Evolutionary conservation across 2,888 invertebrate species (phyloP), one percentile per base, ranked within the genome.

Genomic region (Liopterus haemorrhoidalis): DNA sequence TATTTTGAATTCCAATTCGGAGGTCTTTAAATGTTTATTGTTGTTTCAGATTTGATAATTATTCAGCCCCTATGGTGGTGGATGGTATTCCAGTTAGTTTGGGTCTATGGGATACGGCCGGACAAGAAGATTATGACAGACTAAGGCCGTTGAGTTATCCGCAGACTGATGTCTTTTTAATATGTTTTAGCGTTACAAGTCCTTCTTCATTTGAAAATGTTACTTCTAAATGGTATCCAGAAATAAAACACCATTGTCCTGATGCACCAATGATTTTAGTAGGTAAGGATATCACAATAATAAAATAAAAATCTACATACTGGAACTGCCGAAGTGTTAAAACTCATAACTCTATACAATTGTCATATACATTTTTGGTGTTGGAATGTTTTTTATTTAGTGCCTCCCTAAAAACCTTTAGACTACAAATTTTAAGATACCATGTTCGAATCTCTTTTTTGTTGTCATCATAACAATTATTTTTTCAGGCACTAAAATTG

Each of bases 161-260:
- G 63, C 96, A 96, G 79, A 99, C 97, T 54, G 97, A 99, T 73
- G 97, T 99, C 54, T 99, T 99, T 74, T 83, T 99, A 62, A 93
- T 99, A 72, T 99, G 97, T 77, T 99, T 95, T 76, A 95, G 95
- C 72, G 94, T 99, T 57, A 95, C 97, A 59, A 94, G 95, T 69
- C 97, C 97, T 52, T 95, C 96, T 40, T 97, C 97, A 37, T 97
- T 95, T 75, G 97, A 97, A 76, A 99, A 97, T 79, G 95, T 99
- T 53, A 92, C 92, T 63, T 94, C 94, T 56, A 99, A 99, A 75
- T 99, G 97, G 99, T 94, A 94, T 72, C 97, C 97, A 55, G 99
- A 99, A 80, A 95, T 99, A 61, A 94, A 96, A 73, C 97, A 99
- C 71, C 97, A 99, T 70, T 99, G 97, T 76, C 96, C 97, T 51